A percentile compares a stretch with the other conserved stretches of the same genome.
Conservation (phyloP, 2,797 vertebrate species). For the Pseudochirops corinnae region DNA sequence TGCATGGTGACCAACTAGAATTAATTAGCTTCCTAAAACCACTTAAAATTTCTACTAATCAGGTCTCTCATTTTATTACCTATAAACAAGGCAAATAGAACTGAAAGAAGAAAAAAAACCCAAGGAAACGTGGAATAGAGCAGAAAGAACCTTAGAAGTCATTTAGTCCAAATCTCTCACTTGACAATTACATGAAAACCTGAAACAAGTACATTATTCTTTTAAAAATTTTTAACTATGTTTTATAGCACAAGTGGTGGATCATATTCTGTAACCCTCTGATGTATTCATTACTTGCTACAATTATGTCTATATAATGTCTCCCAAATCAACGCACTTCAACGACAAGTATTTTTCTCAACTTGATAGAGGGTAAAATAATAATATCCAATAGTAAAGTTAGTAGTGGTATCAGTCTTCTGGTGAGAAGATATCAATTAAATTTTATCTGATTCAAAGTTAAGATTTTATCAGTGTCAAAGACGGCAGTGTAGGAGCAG, state of each 20-base stretch:
- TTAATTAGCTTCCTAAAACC: not conserved
- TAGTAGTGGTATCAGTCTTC: not conserved
- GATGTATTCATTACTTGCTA: not conserved
- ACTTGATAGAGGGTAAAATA: not conserved
- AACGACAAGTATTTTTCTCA: conserved; percentile 6
- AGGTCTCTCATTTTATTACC: not conserved
- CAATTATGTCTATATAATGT: not conserved
- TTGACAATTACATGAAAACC: not conserved
- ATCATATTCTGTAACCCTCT: not conserved
- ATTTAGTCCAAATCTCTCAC: not conserved
- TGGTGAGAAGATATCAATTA: not conserved
- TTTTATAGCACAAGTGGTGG: not conserved
- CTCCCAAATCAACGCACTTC: not conserved
- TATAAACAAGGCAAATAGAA: not conserved
- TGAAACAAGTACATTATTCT: not conserved
- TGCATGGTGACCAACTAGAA: not conserved
- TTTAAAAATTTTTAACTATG: conserved; percentile 2
- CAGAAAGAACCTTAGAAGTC: not conserved
- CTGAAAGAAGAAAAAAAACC: not conserved
- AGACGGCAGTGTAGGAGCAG: no score
- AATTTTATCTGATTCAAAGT: not conserved
- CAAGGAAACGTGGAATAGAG: not conserved
- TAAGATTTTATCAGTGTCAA: not conserved
- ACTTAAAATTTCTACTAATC: not conserved
- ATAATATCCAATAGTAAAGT: not conserved